Conservation (phyloP, 2,113 vertebrate genomes). For the Trichechus manatus region DNA sequence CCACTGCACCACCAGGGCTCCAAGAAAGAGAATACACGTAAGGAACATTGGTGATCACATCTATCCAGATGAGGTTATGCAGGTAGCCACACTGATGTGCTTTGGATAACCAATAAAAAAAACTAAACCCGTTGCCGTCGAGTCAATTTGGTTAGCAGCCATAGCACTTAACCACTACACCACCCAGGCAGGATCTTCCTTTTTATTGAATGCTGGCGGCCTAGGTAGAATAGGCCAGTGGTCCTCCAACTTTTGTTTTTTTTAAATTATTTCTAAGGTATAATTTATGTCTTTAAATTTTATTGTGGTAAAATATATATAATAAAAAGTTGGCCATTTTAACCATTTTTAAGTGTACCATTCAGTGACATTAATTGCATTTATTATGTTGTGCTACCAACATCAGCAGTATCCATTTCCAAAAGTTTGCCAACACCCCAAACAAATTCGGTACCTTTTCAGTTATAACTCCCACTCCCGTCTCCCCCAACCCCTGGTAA, state of each 20-base stretch:
- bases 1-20: too few species aligned
- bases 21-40: background rate
- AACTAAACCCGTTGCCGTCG: too few species aligned
- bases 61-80: background rate
- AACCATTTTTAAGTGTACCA: background rate
- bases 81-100: background rate
- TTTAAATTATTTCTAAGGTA: too few species aligned
- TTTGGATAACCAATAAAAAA: background rate
- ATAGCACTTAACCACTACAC: too few species aligned
- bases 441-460: background rate
- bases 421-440: background rate
- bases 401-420: background rate
- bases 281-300: background rate
- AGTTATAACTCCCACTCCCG: background rate
- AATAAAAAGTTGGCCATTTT: background rate
- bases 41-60: background rate
- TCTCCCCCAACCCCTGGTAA: background rate
- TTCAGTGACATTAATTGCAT: background rate
- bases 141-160: too few species aligned
- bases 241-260: too few species aligned
- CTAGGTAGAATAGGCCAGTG: too few species aligned
- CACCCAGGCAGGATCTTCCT: background rate
- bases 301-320: background rate
- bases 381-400: background rate
- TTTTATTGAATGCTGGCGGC: background rate